Base-by-base conservation (phyloP, 1,140 invertebrate genomes). In the Lepidotrigona ventralis region DNA sequence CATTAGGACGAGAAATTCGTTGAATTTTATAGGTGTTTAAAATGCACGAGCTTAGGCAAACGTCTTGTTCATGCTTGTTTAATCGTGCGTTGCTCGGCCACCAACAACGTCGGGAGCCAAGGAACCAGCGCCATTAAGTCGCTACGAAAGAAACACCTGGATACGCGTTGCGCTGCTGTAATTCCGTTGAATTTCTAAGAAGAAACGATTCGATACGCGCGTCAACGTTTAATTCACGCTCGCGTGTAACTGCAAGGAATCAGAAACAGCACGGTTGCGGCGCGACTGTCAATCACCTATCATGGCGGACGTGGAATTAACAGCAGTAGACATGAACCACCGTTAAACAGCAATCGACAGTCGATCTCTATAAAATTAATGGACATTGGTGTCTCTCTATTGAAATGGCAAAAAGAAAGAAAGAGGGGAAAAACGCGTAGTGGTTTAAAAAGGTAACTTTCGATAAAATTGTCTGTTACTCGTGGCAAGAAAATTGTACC, bases 131-230 rank as follows among this genome's bases (percentile, higher is more conserved):
- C 54, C 78, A 72, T 79, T 72, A 72, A 23, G 64, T 53, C 76
- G 79, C 81, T 73, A 77, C 85, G 86, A 87, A 56, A 39, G n/a
- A 26, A 6, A 26, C 5, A 17, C 60, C 54, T 51, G 26, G 39
- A 58, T 23, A 56, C 39, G 4, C 56, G 56, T 68, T 79, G 68
- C 54, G 53, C 69, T 73, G 39, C 54, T 72, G 79, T 73, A 73
- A 73, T 80, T 80, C 56, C 70, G 21, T n/a, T 73, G 26, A 63
- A 80, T 63, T 64, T 73, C 69, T 23, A 33, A 73, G 56, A 73
- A 51, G 63, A 21, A 29, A 39, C 70, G 69, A 63, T 73, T 80
- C 29, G 56, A 19, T 73, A 53, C 39, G 70, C 69, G 70, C 46
- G 69, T 80, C 72, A 29, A 73, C 26, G 33, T 58, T 70, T 54